A percentile compares a stretch with the other conserved stretches of the same genome.
Evolutionary conservation across 2,797 vertebrate genomes (phyloP).

Genomic region (Takifugu ocellatus): DNA sequence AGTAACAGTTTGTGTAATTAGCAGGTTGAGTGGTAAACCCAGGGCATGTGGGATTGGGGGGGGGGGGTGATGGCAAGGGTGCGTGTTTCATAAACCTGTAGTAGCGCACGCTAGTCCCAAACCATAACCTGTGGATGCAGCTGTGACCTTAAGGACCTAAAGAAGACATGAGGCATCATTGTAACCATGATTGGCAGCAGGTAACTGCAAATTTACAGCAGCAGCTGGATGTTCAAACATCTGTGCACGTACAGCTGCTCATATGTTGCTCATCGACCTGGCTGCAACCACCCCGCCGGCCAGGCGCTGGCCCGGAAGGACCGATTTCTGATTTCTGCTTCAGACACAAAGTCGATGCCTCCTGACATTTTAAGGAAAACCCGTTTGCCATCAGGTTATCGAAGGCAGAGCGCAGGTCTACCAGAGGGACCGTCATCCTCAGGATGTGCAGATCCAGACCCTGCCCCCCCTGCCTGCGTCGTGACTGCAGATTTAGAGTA

Average conservation of each 20-base stretch:
- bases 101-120: slow-evolving; percentile 86
- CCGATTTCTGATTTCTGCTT: background rate
- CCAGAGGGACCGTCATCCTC: slow-evolving; percentile 75
- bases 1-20: background rate
- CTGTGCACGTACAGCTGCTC: background rate
- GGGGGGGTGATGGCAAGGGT: background rate
- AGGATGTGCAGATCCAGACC: slow-evolving; percentile 69
- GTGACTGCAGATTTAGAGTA: slow-evolving; percentile 29
- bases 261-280: too few relatives aligned
- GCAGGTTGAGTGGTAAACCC: slow-evolving; percentile 3
- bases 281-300: too few relatives aligned
- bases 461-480: slow-evolving; percentile 35
- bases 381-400: background rate
- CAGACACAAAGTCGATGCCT: background rate
- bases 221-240: slow-evolving; percentile 59
- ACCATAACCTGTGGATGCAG: slow-evolving; percentile 81
- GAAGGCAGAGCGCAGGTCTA: slow-evolving; percentile 40
- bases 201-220: slow-evolving; percentile 69
- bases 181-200: slow-evolving; percentile 70
- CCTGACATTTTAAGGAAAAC: background rate
- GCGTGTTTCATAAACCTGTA: slow-evolving; percentile 65
- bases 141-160: slow-evolving; percentile 85
- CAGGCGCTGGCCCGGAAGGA: too few relatives aligned
- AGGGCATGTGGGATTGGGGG: background rate
- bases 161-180: slow-evolving; percentile 18